Base-by-base conservation (phyloP, 2,113 vertebrate species). In the Entomyzon cyanotis region DNA sequence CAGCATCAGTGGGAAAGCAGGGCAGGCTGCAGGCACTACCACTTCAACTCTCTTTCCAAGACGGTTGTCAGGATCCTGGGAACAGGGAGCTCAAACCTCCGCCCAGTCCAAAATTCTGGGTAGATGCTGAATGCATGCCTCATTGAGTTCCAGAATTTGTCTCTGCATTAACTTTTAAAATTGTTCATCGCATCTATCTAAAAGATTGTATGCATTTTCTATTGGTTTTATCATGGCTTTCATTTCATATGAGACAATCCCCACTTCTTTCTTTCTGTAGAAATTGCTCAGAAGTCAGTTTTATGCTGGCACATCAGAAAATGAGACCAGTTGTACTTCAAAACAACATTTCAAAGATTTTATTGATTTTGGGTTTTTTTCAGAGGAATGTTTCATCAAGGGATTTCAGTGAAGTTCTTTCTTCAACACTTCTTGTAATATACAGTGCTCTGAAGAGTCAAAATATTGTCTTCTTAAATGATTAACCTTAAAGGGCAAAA, bases 291-390 rank as follows among this genome's bases (percentile, higher is more conserved):
- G 87, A 92, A 94, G 71, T 91, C 78, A 63, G n/a, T 85, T 94
- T 94, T 95, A 87, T 87, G 58, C 85, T 96, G 69, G 70, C 83
- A 84, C 75, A 88, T 87, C 67, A 96, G 53, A 96, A 97, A 96
- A 96, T 82, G 69, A 94, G 63, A 89, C 93, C 60, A 77, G 76
- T 87, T 95, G 79, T 96, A 91, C 78, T 91, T 97, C 79, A 95
- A 88, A 95, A 84, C 82, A 91, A 50, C 92, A 90, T 89, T 97
- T 97, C 90, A 96, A 96, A 96, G 90, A 52, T 89, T 91, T 84
- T 95, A 95, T 96, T 96, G 95, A 97, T 96, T 95, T 95, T 55
- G 25, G 11, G n/a, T 8, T 87, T 94, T 81, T 93, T 96, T 64
- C 78, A 89, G 88, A 91, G 88, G 56, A 87, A 60, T 84, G 41